These are phyloP conservation scores for Podilymbus podiceps DNA, from an alignment of 2,113 vertebrate species.

Conservation along the genomic window DNA sequence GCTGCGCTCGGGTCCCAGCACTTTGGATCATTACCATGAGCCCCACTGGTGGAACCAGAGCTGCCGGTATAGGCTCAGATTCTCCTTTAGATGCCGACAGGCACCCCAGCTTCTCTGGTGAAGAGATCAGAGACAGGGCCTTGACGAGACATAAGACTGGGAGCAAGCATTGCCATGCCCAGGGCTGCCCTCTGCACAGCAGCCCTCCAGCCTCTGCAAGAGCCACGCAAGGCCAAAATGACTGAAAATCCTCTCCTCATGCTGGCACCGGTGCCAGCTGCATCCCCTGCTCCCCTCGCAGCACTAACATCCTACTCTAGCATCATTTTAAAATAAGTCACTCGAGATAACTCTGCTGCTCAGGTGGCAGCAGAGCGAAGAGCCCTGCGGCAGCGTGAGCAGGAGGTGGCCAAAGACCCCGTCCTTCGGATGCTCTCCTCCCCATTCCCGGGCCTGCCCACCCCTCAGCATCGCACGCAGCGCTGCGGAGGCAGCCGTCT, in stretches of 20 bases:
- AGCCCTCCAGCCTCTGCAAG: background rate
- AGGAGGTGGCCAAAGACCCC: background rate
- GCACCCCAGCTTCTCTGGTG: background rate
- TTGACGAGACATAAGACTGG: background rate
- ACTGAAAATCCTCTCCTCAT: accelerated
- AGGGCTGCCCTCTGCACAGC: background rate
- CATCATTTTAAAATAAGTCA: background rate
- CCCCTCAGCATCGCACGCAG: accelerated
- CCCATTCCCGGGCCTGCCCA: background rate
- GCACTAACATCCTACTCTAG: background rate
- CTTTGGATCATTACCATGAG: background rate
- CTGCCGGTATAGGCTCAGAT: background rate
- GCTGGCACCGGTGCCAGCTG: background rate
- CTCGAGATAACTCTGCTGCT: background rate
- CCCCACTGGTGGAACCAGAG: background rate
- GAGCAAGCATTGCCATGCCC: background rate
- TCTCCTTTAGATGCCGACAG: background rate
- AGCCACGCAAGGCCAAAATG: background rate
- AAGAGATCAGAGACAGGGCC: background rate
- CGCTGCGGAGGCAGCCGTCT: accelerated
- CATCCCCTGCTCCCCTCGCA: background rate
- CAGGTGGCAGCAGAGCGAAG: background rate
- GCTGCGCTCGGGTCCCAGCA: background rate
- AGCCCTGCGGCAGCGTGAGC: background rate
- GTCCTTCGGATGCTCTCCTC: accelerated